These are phyloP conservation scores for Polypedilum vanderplanki DNA, from an alignment of 1,140 invertebrate species.

Conservation along the genomic window DNA sequence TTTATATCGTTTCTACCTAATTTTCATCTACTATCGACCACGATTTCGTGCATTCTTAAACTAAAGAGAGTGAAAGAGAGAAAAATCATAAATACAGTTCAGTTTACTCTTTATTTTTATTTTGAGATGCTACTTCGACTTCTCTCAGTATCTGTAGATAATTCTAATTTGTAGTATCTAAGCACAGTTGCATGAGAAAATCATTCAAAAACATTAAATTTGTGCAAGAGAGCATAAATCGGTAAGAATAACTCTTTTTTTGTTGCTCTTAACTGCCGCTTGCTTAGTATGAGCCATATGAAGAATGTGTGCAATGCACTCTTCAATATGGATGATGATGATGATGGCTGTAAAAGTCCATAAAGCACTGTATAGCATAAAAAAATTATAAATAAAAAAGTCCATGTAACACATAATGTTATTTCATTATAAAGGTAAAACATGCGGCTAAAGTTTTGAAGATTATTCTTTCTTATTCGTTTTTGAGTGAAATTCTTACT, in stretches of 20 bases:
- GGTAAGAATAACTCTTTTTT: background rate
- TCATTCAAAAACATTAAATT: conserved; percentile 16
- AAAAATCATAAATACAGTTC: too few relatives aligned
- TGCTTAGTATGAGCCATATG: background rate
- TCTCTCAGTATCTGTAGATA: background rate
- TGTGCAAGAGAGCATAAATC: background rate
- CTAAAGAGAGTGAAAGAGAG: background rate
- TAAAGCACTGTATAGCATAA: conserved; percentile 25
- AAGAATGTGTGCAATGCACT: background rate
- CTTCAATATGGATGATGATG: background rate
- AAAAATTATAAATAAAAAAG: conserved; percentile 21
- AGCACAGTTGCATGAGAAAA: conserved; percentile 27
- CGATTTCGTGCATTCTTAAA: conserved; percentile 8
- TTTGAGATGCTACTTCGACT: background rate
- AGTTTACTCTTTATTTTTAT: too few relatives aligned
- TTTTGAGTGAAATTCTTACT: background rate
- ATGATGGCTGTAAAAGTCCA: background rate
- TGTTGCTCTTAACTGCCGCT: background rate
- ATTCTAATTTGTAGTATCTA: conserved; percentile 11
- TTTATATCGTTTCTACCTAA: conserved; percentile 7
- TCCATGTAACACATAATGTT: conserved; percentile 24
- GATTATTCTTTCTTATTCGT: background rate
- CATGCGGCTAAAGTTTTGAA: background rate
- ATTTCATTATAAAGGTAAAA: background rate
- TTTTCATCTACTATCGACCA: conserved; percentile 11